A percentile compares a stretch with the other conserved stretches of the same genome.
Evolutionary conservation across 2,113 vertebrate species (phyloP).

Genomic region (Anguilla rostrata): DNA sequence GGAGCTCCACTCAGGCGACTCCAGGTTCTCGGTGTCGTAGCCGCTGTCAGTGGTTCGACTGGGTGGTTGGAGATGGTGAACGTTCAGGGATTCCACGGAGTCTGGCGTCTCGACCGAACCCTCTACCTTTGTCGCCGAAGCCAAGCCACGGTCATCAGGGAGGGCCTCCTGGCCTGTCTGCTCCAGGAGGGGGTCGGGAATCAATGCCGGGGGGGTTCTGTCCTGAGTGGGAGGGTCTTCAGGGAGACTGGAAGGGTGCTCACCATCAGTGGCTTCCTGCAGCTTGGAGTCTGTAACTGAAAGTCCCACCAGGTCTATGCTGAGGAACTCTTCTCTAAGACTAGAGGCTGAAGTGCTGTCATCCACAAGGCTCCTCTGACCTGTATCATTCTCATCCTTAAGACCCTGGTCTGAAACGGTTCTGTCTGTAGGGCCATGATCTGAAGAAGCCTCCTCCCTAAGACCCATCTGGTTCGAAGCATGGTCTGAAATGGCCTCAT

Average conservation of each 20-base stretch:
- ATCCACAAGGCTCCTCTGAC: neutral
- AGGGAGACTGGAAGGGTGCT: constrained; percentile 71
- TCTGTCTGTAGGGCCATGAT: neutral
- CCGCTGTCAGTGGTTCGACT: constrained; percentile 94
- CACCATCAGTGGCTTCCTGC: constrained; percentile 54
- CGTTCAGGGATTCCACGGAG: constrained; percentile 87
- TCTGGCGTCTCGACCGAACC: constrained; percentile 82
- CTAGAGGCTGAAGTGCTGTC: neutral
- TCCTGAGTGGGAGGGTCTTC: constrained; percentile 38
- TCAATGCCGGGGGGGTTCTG: constrained; percentile 48
- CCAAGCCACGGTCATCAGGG: constrained; percentile 80
- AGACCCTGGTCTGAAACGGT: neutral
- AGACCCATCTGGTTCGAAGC: neutral
- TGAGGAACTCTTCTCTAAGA: neutral
- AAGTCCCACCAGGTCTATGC: neutral
- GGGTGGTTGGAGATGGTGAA: constrained; percentile 79
- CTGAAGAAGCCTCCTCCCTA: neutral
- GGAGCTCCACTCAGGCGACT: constrained; percentile 95
- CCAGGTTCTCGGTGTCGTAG: constrained; percentile 95
- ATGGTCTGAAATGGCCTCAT: neutral
- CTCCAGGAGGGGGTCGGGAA: constrained; percentile 76
- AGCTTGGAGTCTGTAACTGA: neutral
- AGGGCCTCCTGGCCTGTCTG: constrained; percentile 88
- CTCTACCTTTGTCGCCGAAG: constrained; percentile 67
- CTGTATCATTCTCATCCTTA: neutral